Conservation (phyloP, 2,888 invertebrate genomes). For the Conchocele bisecta region DNA sequence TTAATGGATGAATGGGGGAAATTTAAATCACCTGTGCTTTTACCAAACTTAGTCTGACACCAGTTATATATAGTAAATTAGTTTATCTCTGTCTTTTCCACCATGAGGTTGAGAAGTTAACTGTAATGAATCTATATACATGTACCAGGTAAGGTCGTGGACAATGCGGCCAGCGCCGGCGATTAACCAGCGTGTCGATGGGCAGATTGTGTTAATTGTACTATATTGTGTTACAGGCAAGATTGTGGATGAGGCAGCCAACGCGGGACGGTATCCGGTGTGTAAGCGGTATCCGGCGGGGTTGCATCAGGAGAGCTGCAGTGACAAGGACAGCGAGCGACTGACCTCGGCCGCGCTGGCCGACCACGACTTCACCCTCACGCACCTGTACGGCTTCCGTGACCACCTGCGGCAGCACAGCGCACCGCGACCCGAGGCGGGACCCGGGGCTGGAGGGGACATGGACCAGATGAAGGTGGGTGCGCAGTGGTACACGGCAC, state of each 20-base stretch:
- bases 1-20: too few relatives aligned
- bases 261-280: slow-evolving; percentile 16
- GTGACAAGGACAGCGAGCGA: slow-evolving; percentile 41
- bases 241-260: slow-evolving; percentile 32
- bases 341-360: slow-evolving; percentile 14
- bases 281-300: slow-evolving; percentile 1
- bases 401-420: slow-evolving; percentile 11
- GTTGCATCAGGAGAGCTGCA: background rate
- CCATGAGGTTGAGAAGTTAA: too few relatives aligned
- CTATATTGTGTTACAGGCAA: slow-evolving; percentile 20
- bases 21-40: too few relatives aligned
- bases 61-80: too few relatives aligned
- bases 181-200: too few relatives aligned
- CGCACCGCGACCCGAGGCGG: too few relatives aligned
- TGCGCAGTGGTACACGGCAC: too few relatives aligned
- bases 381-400: slow-evolving; percentile 42
- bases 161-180: too few relatives aligned
- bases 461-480: slow-evolving; percentile 32
- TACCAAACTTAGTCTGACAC: too few relatives aligned
- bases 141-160: too few relatives aligned
- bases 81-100: too few relatives aligned
- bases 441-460: background rate
- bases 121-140: too few relatives aligned
- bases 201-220: background rate
- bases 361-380: slow-evolving; percentile 44